These are phyloP conservation scores for Alligator sinensis DNA, from an alignment of 2,113 vertebrate genomes.

Conservation along the genomic window DNA sequence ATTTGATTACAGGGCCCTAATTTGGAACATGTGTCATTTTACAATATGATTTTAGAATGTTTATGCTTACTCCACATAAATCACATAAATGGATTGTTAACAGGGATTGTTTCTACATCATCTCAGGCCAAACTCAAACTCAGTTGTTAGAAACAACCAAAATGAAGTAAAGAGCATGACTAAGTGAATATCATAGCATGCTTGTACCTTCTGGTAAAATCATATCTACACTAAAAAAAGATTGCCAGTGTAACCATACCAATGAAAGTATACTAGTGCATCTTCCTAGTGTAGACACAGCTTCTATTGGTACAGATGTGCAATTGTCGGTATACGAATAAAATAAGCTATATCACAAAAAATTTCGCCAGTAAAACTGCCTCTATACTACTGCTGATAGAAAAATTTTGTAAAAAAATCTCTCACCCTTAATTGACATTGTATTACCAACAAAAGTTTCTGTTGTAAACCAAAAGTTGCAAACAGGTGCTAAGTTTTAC, in stretches of 20 bases:
- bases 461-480: neutral
- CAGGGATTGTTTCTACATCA: neutral
- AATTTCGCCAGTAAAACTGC: neutral
- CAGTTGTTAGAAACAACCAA: neutral
- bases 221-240: neutral
- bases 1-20: neutral
- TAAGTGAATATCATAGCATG: neutral
- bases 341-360: neutral
- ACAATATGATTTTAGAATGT: neutral
- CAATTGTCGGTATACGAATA: neutral
- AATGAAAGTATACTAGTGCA: too few species aligned
- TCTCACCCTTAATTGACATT: neutral
- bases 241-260: neutral
- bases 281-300: neutral
- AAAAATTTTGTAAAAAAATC: neutral
- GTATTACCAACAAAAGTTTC: neutral
- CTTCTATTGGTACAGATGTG: neutral
- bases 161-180: neutral
- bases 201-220: neutral
- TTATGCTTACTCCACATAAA: neutral
- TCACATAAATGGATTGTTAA: neutral
- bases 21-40: neutral
- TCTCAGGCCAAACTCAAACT: neutral
- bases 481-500: neutral
- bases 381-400: neutral